These are phyloP conservation scores for Ptiloglossa arizonensis DNA, from an alignment of 1,140 invertebrate genomes.

Conservation along the genomic window DNA sequence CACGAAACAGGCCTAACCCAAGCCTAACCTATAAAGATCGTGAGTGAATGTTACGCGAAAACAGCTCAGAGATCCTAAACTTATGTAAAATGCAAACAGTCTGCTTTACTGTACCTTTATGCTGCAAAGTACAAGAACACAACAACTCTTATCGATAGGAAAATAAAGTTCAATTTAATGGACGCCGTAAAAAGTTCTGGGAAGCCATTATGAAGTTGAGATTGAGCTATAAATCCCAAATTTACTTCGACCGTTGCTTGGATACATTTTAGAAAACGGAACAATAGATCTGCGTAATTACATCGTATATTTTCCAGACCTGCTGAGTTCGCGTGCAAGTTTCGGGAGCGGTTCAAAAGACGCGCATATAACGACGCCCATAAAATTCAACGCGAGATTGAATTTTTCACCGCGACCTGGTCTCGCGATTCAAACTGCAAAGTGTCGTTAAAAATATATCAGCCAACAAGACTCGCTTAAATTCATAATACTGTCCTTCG, in stretches of 20 bases:
- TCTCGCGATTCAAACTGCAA: not conserved
- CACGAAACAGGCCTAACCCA: too few relatives aligned
- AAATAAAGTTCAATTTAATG: constrained; percentile 1
- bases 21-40: too few relatives aligned
- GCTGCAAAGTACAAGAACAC: too few relatives aligned
- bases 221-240: constrained; percentile 74
- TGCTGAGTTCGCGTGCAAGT: constrained; percentile 29
- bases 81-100: too few relatives aligned
- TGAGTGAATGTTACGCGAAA: too few relatives aligned
- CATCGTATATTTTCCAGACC: constrained; percentile 55
- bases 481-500: too few relatives aligned
- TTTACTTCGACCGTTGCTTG: constrained; percentile 62
- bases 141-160: not conserved
- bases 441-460: not conserved
- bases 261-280: constrained; percentile 51
- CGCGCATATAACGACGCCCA: not conserved
- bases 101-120: too few relatives aligned
- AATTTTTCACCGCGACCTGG: not conserved
- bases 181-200: constrained; percentile 41
- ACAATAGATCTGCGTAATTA: constrained; percentile 52
- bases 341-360: not conserved
- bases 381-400: constrained; percentile 4
- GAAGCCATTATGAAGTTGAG: constrained; percentile 67
- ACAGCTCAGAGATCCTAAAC: too few relatives aligned
- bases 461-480: not conserved